Percentiles rank a stretch among this genome's conserved stretches.
Conservation (phyloP, 2,888 invertebrate species). For the Machimus rusticus region DNA sequence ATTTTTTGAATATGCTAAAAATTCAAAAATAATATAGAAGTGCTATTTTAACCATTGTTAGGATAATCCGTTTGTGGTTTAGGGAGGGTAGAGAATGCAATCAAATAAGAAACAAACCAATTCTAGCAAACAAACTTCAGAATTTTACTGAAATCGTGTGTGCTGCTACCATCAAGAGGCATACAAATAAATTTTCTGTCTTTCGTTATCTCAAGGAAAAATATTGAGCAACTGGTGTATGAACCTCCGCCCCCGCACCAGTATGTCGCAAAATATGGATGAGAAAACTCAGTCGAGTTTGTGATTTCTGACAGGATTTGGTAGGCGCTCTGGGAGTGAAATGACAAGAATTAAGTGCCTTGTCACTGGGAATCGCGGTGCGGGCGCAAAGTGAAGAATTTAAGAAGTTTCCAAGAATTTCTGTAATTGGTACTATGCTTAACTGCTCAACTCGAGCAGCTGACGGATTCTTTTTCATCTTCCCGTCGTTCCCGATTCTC, state of each 20-base stretch:
- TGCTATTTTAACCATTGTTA: no score
- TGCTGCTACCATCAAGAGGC: not conserved
- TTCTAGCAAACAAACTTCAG: not conserved
- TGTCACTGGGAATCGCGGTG: not conserved
- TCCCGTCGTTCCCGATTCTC: not conserved
- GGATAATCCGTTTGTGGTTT: not conserved
- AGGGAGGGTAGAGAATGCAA: not conserved
- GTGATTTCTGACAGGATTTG: not conserved
- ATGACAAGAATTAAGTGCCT: conserved; percentile 26
- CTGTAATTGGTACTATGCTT: not conserved
- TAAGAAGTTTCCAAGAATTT: not conserved
- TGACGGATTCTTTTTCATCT: not conserved
- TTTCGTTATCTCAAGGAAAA: not conserved
- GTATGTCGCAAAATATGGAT: not conserved
- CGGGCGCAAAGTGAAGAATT: not conserved
- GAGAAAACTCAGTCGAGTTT: not conserved
- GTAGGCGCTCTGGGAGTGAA: not conserved
- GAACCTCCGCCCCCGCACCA: not conserved
- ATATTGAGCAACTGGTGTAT: conserved; percentile 6
- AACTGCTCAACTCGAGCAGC: not conserved
- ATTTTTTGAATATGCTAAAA: not conserved
- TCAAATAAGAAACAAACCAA: conserved; percentile 1
- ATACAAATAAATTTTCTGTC: not conserved
- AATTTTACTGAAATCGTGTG: not conserved
- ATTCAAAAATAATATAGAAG: no score